Conservation (phyloP, 2,888 invertebrate species). For the Nesidiocoris tenuis region DNA sequence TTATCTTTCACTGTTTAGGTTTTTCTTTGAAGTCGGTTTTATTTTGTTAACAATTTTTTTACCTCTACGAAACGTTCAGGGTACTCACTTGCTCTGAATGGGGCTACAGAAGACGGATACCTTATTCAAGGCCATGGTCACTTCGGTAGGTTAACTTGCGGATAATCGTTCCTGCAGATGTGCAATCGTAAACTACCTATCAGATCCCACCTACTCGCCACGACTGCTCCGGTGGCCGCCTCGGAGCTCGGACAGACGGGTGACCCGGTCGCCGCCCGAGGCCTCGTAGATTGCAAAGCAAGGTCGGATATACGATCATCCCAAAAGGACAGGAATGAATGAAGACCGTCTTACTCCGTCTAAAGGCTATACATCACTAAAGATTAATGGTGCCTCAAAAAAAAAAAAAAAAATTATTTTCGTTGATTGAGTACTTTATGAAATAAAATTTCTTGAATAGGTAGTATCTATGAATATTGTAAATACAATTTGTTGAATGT, state of each 20-base stretch:
- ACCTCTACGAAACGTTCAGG: too few species aligned
- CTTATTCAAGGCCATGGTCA: conserved; percentile 30
- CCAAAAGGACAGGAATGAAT: background rate
- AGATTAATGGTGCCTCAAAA: too few species aligned
- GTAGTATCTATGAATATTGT: too few species aligned
- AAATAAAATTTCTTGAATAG: too few species aligned
- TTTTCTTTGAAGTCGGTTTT: too few species aligned
- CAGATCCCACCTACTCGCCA: conserved; percentile 4
- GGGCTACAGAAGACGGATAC: conserved; percentile 26
- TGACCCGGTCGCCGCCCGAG: too few species aligned
- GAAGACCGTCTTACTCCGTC: background rate
- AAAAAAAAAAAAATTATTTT: too few species aligned
- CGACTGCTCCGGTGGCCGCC: conserved; percentile 9
- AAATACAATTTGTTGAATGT: too few species aligned
- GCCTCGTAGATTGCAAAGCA: conserved; percentile 26
- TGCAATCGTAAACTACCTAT: conserved; percentile 2
- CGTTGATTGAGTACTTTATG: too few species aligned
- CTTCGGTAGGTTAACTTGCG: background rate
- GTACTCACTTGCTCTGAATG: conserved; percentile 30
- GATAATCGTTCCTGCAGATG: background rate
- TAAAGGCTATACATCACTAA: too few species aligned
- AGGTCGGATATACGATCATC: conserved; percentile 26
- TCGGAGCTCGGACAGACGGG: background rate
- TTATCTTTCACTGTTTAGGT: too few species aligned
- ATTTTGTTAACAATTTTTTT: too few species aligned